Base-by-base conservation (phyloP, 1,140 invertebrate genomes). In the Oscheius sp. region DNA sequence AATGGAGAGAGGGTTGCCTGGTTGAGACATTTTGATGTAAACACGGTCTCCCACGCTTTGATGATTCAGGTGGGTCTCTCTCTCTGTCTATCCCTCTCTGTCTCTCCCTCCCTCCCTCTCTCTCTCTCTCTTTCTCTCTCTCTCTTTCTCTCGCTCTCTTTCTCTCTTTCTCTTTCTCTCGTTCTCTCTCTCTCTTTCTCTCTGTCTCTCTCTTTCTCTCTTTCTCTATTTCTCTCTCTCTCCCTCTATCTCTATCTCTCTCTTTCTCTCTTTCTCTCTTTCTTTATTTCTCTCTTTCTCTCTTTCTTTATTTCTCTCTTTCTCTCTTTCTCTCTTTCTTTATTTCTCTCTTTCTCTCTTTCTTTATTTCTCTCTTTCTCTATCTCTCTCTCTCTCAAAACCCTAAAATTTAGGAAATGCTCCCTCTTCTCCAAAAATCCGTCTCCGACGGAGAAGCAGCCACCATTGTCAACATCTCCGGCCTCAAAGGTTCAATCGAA, bases 401-500 rank as follows among this genome's bases (percentile, higher is more conserved):
- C 28, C 49, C 7, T 55, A 7, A 4, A 7, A 13, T 13, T 7
- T 23, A 55, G 49, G 49, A 55, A 55, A 55, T 55, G 49, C 49
- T 55, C 4, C 49, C 49, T 23, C 49, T 55, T 26, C 23, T 55
- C 7, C 15, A 55, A 55, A 55, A 55, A 26, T 55, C 49, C 49
- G 7, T 55, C 23, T 55, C 49, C 23, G 49, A 55, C 28, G 49
- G 49, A 55, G 23, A 55, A 7, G 23, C 7, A 7, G 23, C 49
- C 7, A 55, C 49, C 15, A 55, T 55, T 55, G 49, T 55, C 7
- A 55, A 55, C 49, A 55, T 55, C 28, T 55, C 49, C 28, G 49
- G 49, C 49, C 49, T 55, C 7, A 55, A 55, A 55, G 49, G 49
- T 26, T 55, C 49, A 13, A 55, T 55, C 23, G 49, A 55, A 55